phyloP scores from a whole-genome alignment of 2,113 vertebrate genomes.

The Macrotis lagotis region DNA sequence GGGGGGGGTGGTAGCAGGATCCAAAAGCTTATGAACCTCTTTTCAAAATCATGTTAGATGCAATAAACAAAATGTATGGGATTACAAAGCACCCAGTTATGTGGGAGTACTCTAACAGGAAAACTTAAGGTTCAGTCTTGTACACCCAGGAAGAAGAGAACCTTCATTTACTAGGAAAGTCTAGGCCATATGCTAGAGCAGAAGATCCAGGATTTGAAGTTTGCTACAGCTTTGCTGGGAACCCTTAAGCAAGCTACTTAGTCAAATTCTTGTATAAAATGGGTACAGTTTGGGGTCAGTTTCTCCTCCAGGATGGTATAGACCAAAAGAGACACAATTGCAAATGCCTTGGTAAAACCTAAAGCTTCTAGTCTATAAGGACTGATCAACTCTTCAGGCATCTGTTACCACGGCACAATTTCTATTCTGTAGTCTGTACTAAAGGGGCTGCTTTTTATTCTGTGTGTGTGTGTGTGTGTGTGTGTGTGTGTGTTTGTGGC shows the following conservation, averaged over 20 bases:
- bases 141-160: too few species aligned
- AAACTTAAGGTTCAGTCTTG: too few species aligned
- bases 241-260: background rate
- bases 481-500: background rate
- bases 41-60: too few species aligned
- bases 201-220: background rate
- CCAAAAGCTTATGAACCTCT: too few species aligned
- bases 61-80: background rate
- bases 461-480: too few species aligned
- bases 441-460: background rate
- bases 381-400: background rate
- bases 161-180: too few species aligned
- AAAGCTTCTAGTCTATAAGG: background rate
- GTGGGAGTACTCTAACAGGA: too few species aligned
- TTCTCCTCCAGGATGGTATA: background rate
- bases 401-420: background rate
- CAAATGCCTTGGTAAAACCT: background rate
- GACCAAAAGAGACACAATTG: background rate
- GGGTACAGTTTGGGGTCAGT: background rate
- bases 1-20: too few species aligned
- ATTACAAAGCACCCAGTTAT: background rate
- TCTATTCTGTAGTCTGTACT: background rate
- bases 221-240: background rate
- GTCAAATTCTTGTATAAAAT: background rate
- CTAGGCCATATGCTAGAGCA: background rate